A percentile compares a stretch with the other conserved stretches of the same genome.
These are phyloP conservation scores for Tautogolabrus adspersus DNA, from an alignment of 2,113 vertebrate genomes.

Conservation along the genomic window DNA sequence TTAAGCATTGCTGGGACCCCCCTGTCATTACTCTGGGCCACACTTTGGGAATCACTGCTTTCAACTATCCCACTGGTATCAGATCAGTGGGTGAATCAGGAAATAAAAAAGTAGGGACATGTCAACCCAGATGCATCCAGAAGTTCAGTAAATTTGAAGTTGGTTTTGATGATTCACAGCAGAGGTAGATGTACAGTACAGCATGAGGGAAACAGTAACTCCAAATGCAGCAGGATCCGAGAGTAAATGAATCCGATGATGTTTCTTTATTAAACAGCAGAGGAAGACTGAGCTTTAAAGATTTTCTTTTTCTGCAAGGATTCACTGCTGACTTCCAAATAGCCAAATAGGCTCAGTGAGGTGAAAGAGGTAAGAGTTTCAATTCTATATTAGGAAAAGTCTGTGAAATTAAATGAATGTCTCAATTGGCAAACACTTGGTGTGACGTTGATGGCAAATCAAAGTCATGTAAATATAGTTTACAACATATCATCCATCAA, in stretches of 20 bases:
- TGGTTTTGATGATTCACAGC: conserved; percentile 16
- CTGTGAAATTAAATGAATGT: too few relatives aligned
- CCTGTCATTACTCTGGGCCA: too few relatives aligned
- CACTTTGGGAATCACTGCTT: too few relatives aligned
- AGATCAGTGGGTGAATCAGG: too few relatives aligned
- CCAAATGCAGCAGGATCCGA: background rate
- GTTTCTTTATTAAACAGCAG: too few relatives aligned
- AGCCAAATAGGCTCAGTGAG: conserved; percentile 6
- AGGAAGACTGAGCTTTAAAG: background rate
- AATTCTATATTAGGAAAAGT: background rate
- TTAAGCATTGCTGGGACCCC: too few relatives aligned
- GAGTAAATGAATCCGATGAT: background rate
- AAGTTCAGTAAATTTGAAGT: too few relatives aligned
- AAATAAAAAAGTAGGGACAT: background rate
- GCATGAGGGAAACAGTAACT: background rate
- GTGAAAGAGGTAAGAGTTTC: background rate
- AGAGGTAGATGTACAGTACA: conserved; percentile 3
- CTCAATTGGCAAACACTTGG: too few relatives aligned
- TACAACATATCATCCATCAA: too few relatives aligned
- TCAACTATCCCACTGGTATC: too few relatives aligned
- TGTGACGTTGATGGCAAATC: too few relatives aligned
- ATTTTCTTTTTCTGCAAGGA: background rate
- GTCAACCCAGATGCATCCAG: background rate
- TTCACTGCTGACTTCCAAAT: background rate
- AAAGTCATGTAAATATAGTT: too few relatives aligned